A percentile compares a stretch with the other conserved stretches of the same genome.
Evolutionary conservation across 2,888 invertebrate species (phyloP).

Genomic region (Nowickia ferox): DNA sequence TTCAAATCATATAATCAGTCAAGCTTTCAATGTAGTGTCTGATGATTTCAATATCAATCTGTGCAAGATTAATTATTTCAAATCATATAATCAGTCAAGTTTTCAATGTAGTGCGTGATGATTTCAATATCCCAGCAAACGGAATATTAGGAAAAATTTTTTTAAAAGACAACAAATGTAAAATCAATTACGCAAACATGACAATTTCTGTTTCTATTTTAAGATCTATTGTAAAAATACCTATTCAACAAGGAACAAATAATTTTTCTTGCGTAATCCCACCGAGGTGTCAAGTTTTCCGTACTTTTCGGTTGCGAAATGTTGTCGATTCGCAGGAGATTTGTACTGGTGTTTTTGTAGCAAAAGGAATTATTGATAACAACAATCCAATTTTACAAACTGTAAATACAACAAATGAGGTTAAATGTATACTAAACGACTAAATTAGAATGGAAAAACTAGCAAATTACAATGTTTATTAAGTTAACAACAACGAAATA

Average conservation of each 20-base stretch:
- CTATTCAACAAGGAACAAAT: constrained; percentile 5
- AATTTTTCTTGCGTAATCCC: not conserved
- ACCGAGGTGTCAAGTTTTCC: no score
- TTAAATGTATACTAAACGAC: not conserved
- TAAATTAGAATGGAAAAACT: not conserved
- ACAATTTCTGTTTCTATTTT: not conserved
- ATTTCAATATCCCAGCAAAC: constrained; percentile 6
- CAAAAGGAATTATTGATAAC: not conserved
- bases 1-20: no score
- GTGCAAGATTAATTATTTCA: not conserved
- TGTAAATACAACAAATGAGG: not conserved
- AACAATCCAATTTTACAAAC: not conserved
- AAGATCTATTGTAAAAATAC: not conserved
- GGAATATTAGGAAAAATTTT: constrained; percentile 10
- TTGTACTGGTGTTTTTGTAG: not conserved
- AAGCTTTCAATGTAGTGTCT: no score
- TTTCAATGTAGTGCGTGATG: not conserved
- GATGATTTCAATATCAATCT: no score
- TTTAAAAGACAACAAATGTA: constrained; percentile 1
- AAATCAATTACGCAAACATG: not conserved
- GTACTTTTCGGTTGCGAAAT: no score
- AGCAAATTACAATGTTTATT: not conserved
- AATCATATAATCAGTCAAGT: not conserved
- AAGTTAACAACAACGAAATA: not conserved
- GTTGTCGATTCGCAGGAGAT: not conserved